phyloP scores from a whole-genome alignment of 2,888 invertebrate genomes.

The Agelastica alni region DNA sequence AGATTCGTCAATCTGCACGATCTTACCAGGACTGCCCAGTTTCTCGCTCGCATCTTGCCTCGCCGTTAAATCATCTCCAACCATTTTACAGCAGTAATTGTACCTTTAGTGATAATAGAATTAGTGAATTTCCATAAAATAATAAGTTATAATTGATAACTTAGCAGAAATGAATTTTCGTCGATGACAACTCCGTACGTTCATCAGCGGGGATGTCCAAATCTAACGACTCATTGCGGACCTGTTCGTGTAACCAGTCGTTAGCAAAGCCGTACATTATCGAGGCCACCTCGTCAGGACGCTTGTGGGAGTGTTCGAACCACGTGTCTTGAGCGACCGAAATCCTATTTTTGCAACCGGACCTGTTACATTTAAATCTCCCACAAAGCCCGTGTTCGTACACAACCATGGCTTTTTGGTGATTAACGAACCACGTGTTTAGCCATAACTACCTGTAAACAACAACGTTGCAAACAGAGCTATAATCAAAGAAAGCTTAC shows the following conservation, averaged over 20 bases:
- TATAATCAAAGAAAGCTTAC: too few species aligned
- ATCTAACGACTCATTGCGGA: not conserved
- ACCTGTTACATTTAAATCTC: too few species aligned
- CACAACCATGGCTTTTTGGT: too few species aligned
- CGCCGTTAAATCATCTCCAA: not conserved
- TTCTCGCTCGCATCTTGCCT: not conserved
- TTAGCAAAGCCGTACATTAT: not conserved
- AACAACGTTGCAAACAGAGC: too few species aligned
- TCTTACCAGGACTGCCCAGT: not conserved
- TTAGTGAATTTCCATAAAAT: too few species aligned
- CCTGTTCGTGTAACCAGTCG: not conserved
- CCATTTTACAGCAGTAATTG: not conserved
- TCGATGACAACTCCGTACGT: not conserved
- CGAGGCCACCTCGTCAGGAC: not conserved
- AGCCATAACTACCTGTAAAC: too few species aligned
- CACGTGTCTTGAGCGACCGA: not conserved
- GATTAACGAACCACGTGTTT: too few species aligned
- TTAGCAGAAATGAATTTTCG: too few species aligned
- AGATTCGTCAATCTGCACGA: conserved; percentile 3
- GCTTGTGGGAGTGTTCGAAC: not conserved
- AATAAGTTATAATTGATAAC: too few species aligned
- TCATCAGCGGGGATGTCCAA: not conserved
- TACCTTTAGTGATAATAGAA: not conserved
- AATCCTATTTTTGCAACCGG: too few species aligned
- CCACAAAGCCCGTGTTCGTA: too few species aligned